Evolutionary conservation across 2,113 vertebrate species (phyloP), one percentile per base, ranked within the genome.

Genomic region (Lampris megalopsis): DNA sequence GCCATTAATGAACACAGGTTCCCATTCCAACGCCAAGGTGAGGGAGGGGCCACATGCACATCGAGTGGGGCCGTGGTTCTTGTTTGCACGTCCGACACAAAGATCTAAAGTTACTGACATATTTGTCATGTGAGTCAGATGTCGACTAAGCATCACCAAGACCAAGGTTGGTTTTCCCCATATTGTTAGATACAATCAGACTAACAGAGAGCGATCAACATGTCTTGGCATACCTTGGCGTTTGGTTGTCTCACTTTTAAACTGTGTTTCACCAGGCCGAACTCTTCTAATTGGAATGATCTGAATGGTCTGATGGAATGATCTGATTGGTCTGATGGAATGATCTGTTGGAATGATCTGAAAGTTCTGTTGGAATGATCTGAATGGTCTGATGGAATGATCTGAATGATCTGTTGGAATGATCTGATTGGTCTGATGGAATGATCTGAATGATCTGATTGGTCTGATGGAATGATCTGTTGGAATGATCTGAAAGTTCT

Each of bases 1-100:
- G 70, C 79, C 79, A 74, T 88, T 79, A 85, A 82, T 86, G 85
- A 84, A 53, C 62, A 2, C 60, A 57, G 75, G 48, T 76, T 65
- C 79, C 48, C 63, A 42, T 82, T 73, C 85, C 83, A 78, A 59
- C 35, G 77, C 78, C 77, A 87, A 80, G 62, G 40, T 59, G 24
- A 24, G 24, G 53, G 71, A 85, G 81, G 77, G 54, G 36, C 56
- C 1, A 58, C 38, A 24, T 59, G 68, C 64, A 53, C 61, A 8
- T 80, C 82, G 73, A 50, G 71, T 60, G 62, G 60, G 74, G 63
- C 74, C 36, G 65, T 68, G 78, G 65, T 73, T 88, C 69, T 63
- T 68, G 75, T 88, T 88, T 78, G 81, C 77, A 74, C 59, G 54
- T 81, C 69, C 68, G 69, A 81, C 58, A 45, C 63, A 68, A 47